Base-by-base conservation (phyloP, 1,140 invertebrate genomes). In the Drosophila pallidifrons region DNA sequence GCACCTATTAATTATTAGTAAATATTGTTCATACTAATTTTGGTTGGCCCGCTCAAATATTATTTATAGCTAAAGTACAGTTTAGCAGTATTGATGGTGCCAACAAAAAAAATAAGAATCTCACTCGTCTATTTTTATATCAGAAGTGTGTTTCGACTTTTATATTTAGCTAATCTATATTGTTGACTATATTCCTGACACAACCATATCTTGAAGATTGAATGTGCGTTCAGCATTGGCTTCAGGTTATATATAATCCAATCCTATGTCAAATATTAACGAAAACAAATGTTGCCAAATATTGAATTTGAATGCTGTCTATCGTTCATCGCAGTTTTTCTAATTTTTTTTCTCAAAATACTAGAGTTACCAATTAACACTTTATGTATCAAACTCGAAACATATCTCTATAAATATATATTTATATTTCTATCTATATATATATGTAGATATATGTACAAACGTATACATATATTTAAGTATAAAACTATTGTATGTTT, bases 261-360 rank as follows among this genome's bases (percentile, higher is more conserved):
- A 38, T 38, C 10, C 8, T 32, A 32, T 32, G 30, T 8, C 30
- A 32, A 32, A 32, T 32, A 32, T 32, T 32, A 38, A 38, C 15
- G 38, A 55, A 55, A 32, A 7, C 13, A 57, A 35, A 32, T 41
- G 52, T 54, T 73, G 70, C 63, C 63, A 73, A 51, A 32, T 28
- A 45, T 10, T 75, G 70, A 89, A 89, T 89, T 89, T 89, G 61
- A 89, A 89, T 89, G 85, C 85, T 89, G 55, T 89, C 85, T 89
- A 89, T 89, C 85, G 85, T 69, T 41, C 70, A 81, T 79, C 86
- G 86, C 68, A 61, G 82, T 74, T 90, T 90, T 81, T 82, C 63
- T 75, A 69, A 70, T 77, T 47, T 86, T 81, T 20, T 86, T 85
- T 81, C n/a, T 32, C 30, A 74, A 59, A 20, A 51, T 46, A 55